phyloP scores from a whole-genome alignment of 2,888 invertebrate genomes.

The Sinopyrophorus schimmeli region DNA sequence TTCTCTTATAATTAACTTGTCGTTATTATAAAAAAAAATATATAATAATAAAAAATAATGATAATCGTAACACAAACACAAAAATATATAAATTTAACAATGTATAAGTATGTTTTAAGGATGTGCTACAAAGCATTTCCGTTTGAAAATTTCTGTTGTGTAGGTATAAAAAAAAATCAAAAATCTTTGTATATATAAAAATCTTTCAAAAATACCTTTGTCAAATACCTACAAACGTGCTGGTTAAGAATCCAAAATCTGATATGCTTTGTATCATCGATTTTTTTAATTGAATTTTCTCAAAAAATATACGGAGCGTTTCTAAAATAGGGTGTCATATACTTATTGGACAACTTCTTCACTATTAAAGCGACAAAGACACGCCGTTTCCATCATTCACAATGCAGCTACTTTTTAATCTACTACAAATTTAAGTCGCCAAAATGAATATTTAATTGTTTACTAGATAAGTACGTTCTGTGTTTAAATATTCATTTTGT shows the following conservation, averaged over 20 bases:
- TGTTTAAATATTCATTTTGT: constrained; percentile 25
- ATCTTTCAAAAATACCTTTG: constrained; percentile 24
- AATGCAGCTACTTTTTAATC: constrained; percentile 36
- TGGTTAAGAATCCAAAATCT: constrained; percentile 23
- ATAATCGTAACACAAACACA: constrained; percentile 22
- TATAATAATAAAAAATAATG: constrained; percentile 33
- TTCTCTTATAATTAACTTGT: constrained; percentile 28
- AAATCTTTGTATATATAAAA: constrained; percentile 39
- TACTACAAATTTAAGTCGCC: constrained; percentile 24
- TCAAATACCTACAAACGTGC: constrained; percentile 21
- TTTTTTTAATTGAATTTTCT: constrained; percentile 24
- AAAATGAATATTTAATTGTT: constrained; percentile 28
- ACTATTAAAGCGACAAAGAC: constrained; percentile 47
- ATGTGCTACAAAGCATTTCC: constrained; percentile 32
- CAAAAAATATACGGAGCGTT: constrained; percentile 31
- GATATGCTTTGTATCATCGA: constrained; percentile 34
- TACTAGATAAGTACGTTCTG: constrained; percentile 1
- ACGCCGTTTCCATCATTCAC: constrained; percentile 40
- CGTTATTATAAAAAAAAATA: constrained; percentile 22
- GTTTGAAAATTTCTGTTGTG: constrained; percentile 36
- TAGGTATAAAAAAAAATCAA: constrained; percentile 45
- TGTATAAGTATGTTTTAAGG: constrained; percentile 16
- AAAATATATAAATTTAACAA: constrained; percentile 18
- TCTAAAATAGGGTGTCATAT: constrained; percentile 34
- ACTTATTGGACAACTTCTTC: constrained; percentile 38